A percentile compares a stretch with the other conserved stretches of the same genome.
These are phyloP conservation scores for Ostrea edulis DNA, from an alignment of 1,140 invertebrate genomes.

Conservation along the genomic window DNA sequence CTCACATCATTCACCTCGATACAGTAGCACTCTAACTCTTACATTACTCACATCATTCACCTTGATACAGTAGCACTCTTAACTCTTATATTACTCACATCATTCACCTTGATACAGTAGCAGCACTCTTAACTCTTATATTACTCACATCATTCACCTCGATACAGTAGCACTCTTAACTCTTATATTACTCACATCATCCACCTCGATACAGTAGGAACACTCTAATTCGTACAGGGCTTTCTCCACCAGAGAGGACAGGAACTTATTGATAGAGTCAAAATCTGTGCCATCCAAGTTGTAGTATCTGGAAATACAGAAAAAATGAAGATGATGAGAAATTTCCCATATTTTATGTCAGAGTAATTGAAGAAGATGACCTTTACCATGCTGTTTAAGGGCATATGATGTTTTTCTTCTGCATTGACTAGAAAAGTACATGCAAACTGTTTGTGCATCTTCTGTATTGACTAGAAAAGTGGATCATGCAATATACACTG, in stretches of 20 bases:
- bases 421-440: too few species aligned
- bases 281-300: constrained; percentile 89
- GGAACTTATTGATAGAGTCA: constrained; percentile 84
- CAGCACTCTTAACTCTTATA: constrained; percentile 84
- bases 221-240: constrained; percentile 86
- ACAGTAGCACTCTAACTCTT: neutral
- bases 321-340: neutral
- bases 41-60: constrained; percentile 77
- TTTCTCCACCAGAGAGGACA: constrained; percentile 87
- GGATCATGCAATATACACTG: too few species aligned
- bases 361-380: too few species aligned
- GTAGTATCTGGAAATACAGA: constrained; percentile 84
- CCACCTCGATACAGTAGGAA: constrained; percentile 86
- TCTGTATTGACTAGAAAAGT: too few species aligned
- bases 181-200: constrained; percentile 89
- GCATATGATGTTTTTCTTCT: too few species aligned
- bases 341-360: neutral
- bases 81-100: neutral
- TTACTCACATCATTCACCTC: neutral
- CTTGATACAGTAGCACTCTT: constrained; percentile 69
- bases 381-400: too few species aligned
- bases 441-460: too few species aligned
- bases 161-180: constrained; percentile 83
- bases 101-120: constrained; percentile 84
- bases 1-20: neutral